Conservation (phyloP, 1,140 invertebrate species). For the Megalonaias nervosa region DNA sequence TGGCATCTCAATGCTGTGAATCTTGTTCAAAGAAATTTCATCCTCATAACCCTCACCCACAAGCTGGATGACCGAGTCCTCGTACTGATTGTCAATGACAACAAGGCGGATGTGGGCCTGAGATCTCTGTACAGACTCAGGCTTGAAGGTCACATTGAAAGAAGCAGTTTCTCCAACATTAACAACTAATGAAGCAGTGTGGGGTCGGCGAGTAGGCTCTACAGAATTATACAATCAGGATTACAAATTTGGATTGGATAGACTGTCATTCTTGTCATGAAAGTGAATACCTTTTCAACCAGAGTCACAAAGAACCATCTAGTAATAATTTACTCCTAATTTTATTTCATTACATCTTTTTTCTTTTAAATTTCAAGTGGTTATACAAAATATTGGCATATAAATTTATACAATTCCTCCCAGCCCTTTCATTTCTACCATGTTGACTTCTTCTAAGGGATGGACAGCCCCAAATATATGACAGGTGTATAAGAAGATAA, state of each 20-base stretch:
- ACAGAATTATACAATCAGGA: constrained; percentile 11
- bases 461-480: too few relatives aligned
- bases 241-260: too few relatives aligned
- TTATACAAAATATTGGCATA: too few relatives aligned
- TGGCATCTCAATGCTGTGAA: constrained; percentile 49
- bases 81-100: constrained; percentile 71
- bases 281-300: background rate
- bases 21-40: constrained; percentile 70
- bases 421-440: too few relatives aligned
- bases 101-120: constrained; percentile 65
- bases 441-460: too few relatives aligned
- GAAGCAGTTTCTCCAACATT: constrained; percentile 60
- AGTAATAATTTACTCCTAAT: background rate
- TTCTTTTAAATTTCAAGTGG: too few relatives aligned
- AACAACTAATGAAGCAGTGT: constrained; percentile 68
- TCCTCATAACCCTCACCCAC: constrained; percentile 71
- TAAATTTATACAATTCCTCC: too few relatives aligned
- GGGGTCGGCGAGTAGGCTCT: constrained; percentile 55
- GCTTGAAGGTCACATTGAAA: constrained; percentile 65
- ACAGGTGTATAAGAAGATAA: too few relatives aligned
- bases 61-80: constrained; percentile 69
- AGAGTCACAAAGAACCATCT: background rate
- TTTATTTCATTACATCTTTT: too few relatives aligned
- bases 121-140: constrained; percentile 57
- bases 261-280: too few relatives aligned